Evolutionary conservation across 2,797 vertebrate genomes (phyloP), one percentile per base, ranked within the genome.

Genomic region (Babyrousa celebensis): DNA sequence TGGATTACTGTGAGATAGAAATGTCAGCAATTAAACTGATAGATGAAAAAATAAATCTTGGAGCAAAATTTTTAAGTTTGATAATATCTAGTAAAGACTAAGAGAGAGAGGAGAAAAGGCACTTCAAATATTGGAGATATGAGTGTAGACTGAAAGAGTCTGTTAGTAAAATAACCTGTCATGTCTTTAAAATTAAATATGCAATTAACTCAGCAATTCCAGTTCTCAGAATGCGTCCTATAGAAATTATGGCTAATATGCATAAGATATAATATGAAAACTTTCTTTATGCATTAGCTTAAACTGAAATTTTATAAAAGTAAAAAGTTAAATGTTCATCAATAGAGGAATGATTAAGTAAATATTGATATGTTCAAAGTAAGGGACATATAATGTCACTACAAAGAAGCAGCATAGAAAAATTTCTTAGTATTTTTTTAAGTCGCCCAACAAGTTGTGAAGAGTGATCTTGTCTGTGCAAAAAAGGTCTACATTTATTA

Each of bases 101-200:
- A 36, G 36, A 74, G 15, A 92, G 20, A 32, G 48, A 84, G 5
- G 20, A 12, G 4, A 18, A 82, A 90, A 36, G 21, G 2, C 2
- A 54, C 0, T 3, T 43, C 5, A 20, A 14, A 72, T 1, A 32
- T 1, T 84, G 10, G 6, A 68, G 32, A 18, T 68, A 82, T 85
- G 21, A 85, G 20, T 17, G 1, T 36, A 75, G 80, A 63, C 9
- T 60, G 14, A 83, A 82, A 68, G 1, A 62, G 18, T 3, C 10
- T 27, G 10, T 78, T 78, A 92, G 8, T 25, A 78, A 86, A 94
- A 54, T 72, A 74, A 84, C 27, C 20, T 83, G 32, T 62, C 12
- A 36, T 85, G 60, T 20, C 36, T 83, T 91, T 54, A 84, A 83
- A 93, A 83, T 43, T 65, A 75, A 94, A 95, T 95, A 54, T 75